Evolutionary conservation across 2,888 invertebrate genomes (phyloP).

Genomic region (Syrista parreyssii): DNA sequence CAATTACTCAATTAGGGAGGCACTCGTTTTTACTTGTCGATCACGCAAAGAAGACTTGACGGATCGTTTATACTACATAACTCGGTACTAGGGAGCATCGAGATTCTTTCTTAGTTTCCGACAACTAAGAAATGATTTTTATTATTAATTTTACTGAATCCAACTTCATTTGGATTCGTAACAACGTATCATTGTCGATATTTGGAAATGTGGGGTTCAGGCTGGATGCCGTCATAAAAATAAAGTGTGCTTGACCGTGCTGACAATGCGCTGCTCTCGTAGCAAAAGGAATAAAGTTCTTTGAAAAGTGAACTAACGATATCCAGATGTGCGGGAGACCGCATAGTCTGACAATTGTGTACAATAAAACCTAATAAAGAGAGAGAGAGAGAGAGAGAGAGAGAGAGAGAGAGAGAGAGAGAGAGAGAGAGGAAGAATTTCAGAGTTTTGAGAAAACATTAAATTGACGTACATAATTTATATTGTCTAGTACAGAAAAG

Average conservation of each 20-base stretch:
- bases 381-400: background rate
- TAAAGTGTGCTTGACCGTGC: background rate
- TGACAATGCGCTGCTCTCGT: background rate
- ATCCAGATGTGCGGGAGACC: background rate
- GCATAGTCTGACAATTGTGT: background rate
- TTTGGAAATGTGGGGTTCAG: background rate
- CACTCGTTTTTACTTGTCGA: background rate
- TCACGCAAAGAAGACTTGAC: background rate
- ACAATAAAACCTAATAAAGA: background rate
- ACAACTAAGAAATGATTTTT: background rate
- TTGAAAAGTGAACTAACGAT: background rate
- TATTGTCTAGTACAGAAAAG: slow-evolving; percentile 8
- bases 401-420: background rate
- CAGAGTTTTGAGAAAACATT: background rate
- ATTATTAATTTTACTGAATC: background rate
- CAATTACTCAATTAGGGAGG: background rate
- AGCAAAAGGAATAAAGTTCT: background rate
- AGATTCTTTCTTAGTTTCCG: background rate
- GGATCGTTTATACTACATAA: background rate
- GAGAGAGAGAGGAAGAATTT: background rate
- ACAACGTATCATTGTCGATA: background rate
- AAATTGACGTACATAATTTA: slow-evolving; percentile 20
- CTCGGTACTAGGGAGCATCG: background rate
- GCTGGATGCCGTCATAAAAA: background rate
- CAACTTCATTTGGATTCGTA: background rate